Conservation (phyloP, 1,140 invertebrate species). For the Cecropterus lyciades region DNA sequence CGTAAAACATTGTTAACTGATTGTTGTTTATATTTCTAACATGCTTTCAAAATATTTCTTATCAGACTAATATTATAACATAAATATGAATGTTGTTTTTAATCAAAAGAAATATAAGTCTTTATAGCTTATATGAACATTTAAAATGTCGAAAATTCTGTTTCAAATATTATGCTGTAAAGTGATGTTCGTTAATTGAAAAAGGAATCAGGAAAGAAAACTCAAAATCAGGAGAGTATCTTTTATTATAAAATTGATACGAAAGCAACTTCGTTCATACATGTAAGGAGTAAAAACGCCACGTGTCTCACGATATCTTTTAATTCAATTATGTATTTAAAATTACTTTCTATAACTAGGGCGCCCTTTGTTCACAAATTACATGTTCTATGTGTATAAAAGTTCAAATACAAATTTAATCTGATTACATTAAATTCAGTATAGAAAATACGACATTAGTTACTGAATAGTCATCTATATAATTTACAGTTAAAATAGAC, state of each 20-base stretch:
- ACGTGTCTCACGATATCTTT: conserved; percentile 42
- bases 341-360: neutral
- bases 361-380: neutral
- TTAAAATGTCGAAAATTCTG: too few relatives aligned
- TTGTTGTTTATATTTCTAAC: too few relatives aligned
- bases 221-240: conserved; percentile 53
- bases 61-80: too few relatives aligned
- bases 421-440: neutral
- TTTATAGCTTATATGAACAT: too few relatives aligned
- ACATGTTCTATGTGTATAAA: conserved; percentile 1
- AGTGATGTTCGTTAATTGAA: too few relatives aligned
- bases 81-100: too few relatives aligned
- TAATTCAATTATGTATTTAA: neutral
- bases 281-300: conserved; percentile 72
- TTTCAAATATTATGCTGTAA: too few relatives aligned
- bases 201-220: neutral
- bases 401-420: neutral
- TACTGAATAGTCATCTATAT: too few relatives aligned
- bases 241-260: conserved; percentile 78
- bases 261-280: conserved; percentile 76
- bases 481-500: too few relatives aligned
- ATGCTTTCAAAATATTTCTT: too few relatives aligned
- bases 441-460: neutral
- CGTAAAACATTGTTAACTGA: too few relatives aligned
- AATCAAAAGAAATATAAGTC: too few relatives aligned